Evolutionary conservation across 2,113 vertebrate genomes (phyloP).

Genomic region (Odocoileus hemionus): DNA sequence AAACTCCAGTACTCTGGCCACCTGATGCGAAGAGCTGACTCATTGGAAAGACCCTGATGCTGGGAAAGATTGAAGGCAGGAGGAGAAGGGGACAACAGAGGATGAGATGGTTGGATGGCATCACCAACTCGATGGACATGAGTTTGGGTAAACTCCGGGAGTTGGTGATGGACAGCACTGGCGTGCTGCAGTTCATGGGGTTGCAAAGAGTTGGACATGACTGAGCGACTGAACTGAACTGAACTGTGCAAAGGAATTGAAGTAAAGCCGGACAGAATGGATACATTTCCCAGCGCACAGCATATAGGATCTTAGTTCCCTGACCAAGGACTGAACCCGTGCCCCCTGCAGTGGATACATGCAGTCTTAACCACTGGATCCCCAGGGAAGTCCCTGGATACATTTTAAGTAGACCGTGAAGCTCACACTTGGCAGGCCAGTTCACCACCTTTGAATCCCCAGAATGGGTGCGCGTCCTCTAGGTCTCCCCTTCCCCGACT

Average conservation of each 20-base stretch:
- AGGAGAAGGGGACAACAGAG: no score
- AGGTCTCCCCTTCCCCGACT: not conserved
- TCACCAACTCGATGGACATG: no score
- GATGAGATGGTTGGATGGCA: no score
- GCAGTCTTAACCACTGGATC: not conserved
- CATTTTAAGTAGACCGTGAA: not conserved
- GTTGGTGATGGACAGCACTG: no score
- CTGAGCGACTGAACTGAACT: no score
- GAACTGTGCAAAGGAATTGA: not conserved
- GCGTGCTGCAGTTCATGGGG: no score
- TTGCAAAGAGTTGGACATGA: no score
- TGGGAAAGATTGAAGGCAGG: no score
- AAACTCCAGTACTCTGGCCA: no score
- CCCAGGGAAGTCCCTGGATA: not conserved
- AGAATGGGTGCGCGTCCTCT: not conserved
- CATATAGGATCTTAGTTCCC: not conserved
- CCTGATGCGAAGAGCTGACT: no score
- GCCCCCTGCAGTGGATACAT: fast-evolving
- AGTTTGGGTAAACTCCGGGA: no score
- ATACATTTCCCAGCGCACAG: not conserved
- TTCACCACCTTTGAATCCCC: not conserved
- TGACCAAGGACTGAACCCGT: not conserved
- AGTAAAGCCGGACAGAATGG: not conserved
- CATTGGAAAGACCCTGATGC: no score
- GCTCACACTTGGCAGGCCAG: not conserved